Percentiles rank a stretch among this genome's conserved stretches.
Evolutionary conservation across 2,797 vertebrate species (phyloP).

Genomic region (Mallotus villosus): DNA sequence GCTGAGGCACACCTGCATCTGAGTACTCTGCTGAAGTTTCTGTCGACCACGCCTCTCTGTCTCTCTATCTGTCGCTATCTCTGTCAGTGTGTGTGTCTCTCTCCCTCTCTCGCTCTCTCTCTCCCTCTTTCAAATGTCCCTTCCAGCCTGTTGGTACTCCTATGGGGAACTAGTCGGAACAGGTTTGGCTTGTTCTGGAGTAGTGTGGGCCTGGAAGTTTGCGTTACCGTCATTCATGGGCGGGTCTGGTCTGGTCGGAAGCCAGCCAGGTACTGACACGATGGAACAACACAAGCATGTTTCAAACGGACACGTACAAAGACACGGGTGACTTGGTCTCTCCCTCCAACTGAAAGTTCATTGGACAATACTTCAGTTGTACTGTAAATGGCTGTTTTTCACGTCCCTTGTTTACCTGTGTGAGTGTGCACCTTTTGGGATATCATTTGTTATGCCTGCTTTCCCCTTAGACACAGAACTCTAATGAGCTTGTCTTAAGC

Average conservation of each 20-base stretch:
- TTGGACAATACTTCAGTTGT: neutral
- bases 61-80: neutral
- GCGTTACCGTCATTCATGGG: constrained; percentile 22
- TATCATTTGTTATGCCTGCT: constrained; percentile 28
- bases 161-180: constrained; percentile 35
- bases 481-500: neutral
- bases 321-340: neutral
- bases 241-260: constrained; percentile 3
- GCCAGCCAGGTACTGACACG: neutral
- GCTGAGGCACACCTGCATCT: neutral
- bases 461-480: neutral
- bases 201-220: neutral
- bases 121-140: neutral
- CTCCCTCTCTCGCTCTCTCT: neutral
- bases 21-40: neutral
- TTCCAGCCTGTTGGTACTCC: neutral
- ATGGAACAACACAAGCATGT: neutral
- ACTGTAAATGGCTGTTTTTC: neutral
- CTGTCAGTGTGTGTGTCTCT: neutral
- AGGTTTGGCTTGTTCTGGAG: constrained; percentile 64
- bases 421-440: neutral
- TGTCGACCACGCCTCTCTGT: neutral
- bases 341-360: neutral
- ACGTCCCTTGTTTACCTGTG: neutral
- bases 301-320: neutral